Percentiles rank a stretch among this genome's conserved stretches.
Conservation (phyloP, 2,797 vertebrate genomes). For the Mormyrops boulengeri region DNA sequence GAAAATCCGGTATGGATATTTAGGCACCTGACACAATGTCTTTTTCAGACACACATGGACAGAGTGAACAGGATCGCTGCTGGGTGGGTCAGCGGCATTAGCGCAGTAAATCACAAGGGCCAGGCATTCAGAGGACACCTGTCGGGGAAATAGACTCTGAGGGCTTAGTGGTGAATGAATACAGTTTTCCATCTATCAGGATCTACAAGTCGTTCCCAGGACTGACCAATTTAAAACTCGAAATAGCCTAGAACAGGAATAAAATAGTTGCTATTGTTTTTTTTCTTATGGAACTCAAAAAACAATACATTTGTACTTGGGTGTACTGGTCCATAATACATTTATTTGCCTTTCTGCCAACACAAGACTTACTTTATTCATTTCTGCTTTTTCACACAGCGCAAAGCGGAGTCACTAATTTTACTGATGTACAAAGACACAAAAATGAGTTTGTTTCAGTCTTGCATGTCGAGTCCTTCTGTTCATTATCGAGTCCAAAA, state of each 20-base stretch:
- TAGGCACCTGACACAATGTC: constrained; percentile 34
- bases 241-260: background rate
- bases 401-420: constrained; percentile 25
- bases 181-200: background rate
- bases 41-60: constrained; percentile 30
- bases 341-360: background rate
- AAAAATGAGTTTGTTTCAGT: constrained; percentile 58
- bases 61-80: background rate
- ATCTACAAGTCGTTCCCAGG: background rate
- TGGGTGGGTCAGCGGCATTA: constrained; percentile 13
- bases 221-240: background rate
- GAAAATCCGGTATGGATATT: background rate
- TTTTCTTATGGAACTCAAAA: background rate
- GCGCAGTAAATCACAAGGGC: constrained; percentile 47
- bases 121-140: constrained; percentile 42
- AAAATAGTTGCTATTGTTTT: background rate
- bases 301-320: background rate
- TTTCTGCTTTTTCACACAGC: constrained; percentile 1
- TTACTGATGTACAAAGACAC: constrained; percentile 29
- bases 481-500: constrained; percentile 58
- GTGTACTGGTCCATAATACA: constrained; percentile 1
- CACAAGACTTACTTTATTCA: background rate
- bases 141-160: constrained; percentile 31
- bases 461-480: constrained; percentile 65
- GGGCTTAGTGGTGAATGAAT: background rate